phyloP scores from a whole-genome alignment of 2,797 vertebrate genomes.

The Alectoris magna region DNA sequence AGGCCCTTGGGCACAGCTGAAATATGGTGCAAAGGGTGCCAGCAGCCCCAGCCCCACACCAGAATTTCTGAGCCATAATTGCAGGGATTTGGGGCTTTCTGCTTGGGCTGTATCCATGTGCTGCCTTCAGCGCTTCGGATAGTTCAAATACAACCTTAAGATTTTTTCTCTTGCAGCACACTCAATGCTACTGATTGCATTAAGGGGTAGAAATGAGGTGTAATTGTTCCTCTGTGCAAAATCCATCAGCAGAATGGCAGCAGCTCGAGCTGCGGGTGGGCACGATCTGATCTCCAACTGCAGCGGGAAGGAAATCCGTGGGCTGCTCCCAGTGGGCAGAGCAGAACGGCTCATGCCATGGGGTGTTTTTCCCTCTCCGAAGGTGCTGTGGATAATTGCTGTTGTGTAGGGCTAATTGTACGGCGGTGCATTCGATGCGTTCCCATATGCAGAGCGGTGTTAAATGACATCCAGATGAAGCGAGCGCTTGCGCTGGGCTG shows the following conservation, averaged over 20 bases:
- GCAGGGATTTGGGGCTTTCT: neutral
- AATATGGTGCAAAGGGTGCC: neutral
- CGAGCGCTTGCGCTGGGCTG: fast-evolving
- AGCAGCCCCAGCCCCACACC: neutral
- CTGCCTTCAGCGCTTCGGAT: slow-evolving; percentile 49
- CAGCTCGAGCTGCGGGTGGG: neutral
- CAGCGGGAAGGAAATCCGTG: neutral
- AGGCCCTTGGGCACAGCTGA: neutral
- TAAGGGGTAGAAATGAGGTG: neutral
- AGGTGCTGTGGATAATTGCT: neutral
- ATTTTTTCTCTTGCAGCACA: neutral
- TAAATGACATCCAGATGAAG: slow-evolving; percentile 2
- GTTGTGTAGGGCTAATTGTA: neutral
- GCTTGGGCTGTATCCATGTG: neutral
- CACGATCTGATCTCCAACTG: neutral
- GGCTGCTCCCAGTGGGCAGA: neutral
- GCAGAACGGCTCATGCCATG: neutral
- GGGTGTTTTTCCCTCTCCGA: neutral
- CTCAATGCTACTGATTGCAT: fast-evolving
- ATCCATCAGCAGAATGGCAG: neutral
- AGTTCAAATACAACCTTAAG: neutral
- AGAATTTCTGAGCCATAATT: neutral
- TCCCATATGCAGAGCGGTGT: neutral
- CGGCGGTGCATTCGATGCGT: fast-evolving
- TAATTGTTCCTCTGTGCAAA: slow-evolving; percentile 35